Evolutionary conservation across 2,888 invertebrate species (phyloP).

Genomic region (Eurois occulta): DNA sequence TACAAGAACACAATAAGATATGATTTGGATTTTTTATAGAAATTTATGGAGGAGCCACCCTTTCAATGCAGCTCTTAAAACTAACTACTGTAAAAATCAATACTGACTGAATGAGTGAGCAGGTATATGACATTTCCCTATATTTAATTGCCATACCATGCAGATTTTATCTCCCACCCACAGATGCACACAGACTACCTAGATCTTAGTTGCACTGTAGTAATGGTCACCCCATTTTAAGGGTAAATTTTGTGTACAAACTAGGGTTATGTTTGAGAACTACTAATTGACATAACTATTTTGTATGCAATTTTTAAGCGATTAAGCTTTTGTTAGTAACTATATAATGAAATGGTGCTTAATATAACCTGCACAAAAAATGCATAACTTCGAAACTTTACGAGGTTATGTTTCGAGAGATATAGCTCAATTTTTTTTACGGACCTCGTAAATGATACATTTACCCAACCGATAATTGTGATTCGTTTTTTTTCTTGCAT

Average conservation of each 20-base stretch:
- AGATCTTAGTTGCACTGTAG: constrained; percentile 18
- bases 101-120: constrained; percentile 11
- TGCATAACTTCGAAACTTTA: background rate
- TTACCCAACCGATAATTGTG: background rate
- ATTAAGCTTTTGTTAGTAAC: background rate
- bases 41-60: background rate
- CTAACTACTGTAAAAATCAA: constrained; percentile 45
- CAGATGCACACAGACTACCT: constrained; percentile 38
- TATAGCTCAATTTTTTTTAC: background rate
- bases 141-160: constrained; percentile 45
- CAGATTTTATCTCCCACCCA: constrained; percentile 33
- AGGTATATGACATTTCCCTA: constrained; percentile 39
- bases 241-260: constrained; percentile 22
- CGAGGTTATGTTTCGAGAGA: constrained; percentile 2
- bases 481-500: background rate
- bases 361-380: background rate
- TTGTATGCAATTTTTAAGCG: background rate
- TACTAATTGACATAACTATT: constrained; percentile 13
- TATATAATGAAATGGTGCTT: background rate
- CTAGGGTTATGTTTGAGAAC: constrained; percentile 15
- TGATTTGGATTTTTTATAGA: background rate
- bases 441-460: background rate
- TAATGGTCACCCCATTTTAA: constrained; percentile 24
- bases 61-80: constrained; percentile 3
- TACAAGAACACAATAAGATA: background rate